These are phyloP conservation scores for Knipowitschia caucasica DNA, from an alignment of 2,797 vertebrate genomes.

Conservation along the genomic window DNA sequence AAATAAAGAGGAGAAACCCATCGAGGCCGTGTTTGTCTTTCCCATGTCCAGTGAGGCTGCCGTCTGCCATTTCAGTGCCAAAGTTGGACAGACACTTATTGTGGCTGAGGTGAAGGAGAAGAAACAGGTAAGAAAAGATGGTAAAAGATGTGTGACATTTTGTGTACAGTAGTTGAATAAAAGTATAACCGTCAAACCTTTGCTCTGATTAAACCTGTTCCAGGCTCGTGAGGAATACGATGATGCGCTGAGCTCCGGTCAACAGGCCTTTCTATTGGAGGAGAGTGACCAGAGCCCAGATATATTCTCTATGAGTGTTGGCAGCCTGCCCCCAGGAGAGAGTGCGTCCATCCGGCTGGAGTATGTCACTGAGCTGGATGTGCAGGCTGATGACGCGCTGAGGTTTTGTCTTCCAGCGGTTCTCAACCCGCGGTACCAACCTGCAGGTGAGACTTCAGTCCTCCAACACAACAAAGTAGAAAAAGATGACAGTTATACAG, in stretches of 20 bases:
- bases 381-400: conserved; percentile 76
- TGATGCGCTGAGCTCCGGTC: conserved; percentile 67
- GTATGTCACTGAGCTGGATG: conserved; percentile 78
- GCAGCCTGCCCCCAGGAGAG: conserved; percentile 75
- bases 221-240: conserved; percentile 69
- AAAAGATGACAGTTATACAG: neutral
- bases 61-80: conserved; percentile 80
- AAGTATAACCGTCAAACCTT: neutral
- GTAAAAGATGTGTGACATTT: neutral
- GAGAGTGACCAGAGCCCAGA: conserved; percentile 76
- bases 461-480: neutral
- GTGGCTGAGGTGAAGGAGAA: conserved; percentile 80
- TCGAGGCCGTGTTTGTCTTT: conserved; percentile 82
- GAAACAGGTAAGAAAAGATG: conserved; percentile 61
- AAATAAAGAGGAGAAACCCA: conserved; percentile 72
- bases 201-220: neutral
- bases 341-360: conserved; percentile 75
- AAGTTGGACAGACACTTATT: conserved; percentile 73
- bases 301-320: conserved; percentile 72
- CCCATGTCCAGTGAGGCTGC: conserved; percentile 81
- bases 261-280: conserved; percentile 76
- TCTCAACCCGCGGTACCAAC: conserved; percentile 80
- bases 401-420: conserved; percentile 79
- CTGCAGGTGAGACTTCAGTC: conserved; percentile 57
- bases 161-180: neutral